Conservation (phyloP, 64 coral and sea anemone species). For the Pocillopora verrucosa region DNA sequence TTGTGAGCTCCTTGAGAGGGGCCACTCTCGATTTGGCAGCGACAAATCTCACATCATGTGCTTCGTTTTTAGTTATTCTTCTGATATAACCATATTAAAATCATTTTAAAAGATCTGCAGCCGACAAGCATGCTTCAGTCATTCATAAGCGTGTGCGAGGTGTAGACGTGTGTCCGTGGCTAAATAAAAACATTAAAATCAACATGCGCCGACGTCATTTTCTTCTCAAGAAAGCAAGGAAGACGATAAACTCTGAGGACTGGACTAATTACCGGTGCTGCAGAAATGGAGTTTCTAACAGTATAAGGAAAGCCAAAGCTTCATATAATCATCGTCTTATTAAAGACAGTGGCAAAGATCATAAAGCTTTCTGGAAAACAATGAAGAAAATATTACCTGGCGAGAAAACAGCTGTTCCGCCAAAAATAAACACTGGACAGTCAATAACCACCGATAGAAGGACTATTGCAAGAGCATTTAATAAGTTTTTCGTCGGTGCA, state of each 20-base stretch:
- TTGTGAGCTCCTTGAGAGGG: conserved; percentile 41
- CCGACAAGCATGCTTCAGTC: neutral
- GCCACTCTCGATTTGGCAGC: conserved; percentile 45
- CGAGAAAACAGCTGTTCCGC: conserved; percentile 23
- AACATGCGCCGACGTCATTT: conserved; percentile 49
- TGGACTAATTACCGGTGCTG: conserved; percentile 51
- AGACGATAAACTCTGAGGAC: conserved; percentile 11
- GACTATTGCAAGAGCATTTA: no score
- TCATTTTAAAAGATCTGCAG: no score
- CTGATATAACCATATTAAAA: neutral
- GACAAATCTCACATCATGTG: neutral
- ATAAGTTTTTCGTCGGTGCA: no score
- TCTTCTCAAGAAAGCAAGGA: conserved; percentile 49
- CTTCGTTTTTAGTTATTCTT: neutral
- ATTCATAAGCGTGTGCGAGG: conserved; percentile 40
- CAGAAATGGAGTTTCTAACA: conserved; percentile 19
- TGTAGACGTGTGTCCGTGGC: conserved; percentile 44
- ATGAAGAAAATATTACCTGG: conserved; percentile 43
- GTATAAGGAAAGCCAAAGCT: no score
- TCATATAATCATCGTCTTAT: neutral
- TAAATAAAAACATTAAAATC: conserved; percentile 42
- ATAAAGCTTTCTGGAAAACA: conserved; percentile 41
- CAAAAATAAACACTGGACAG: neutral
- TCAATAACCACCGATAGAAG: no score
- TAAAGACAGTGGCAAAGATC: conserved; percentile 46